Conservation (phyloP, 2,888 invertebrate species). For the Pachycephus smyrnensis region DNA sequence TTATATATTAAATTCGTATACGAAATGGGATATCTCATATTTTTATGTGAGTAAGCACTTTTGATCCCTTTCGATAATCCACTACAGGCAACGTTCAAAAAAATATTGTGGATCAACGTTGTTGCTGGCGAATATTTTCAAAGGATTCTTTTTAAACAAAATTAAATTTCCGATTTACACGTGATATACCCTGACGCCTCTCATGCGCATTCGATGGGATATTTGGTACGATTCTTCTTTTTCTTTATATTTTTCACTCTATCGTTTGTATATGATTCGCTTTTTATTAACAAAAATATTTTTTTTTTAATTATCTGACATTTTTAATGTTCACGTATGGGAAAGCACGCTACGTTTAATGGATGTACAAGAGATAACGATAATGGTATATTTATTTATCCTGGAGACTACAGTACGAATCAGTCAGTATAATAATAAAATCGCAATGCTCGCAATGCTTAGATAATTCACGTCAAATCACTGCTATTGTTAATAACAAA, state of each 20-base stretch:
- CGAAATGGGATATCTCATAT: too few relatives aligned
- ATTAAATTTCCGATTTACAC: not conserved
- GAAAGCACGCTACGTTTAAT: constrained; percentile 27
- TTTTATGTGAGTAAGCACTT: not conserved
- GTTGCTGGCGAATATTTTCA: not conserved
- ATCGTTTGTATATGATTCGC: not conserved
- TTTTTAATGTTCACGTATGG: not conserved
- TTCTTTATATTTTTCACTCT: not conserved
- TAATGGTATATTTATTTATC: constrained; percentile 41
- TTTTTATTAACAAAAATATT: not conserved
- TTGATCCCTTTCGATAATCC: not conserved
- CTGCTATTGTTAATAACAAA: not conserved
- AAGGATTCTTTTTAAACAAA: not conserved
- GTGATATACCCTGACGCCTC: not conserved
- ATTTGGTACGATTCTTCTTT: not conserved
- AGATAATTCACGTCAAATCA: not conserved
- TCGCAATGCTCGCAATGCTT: not conserved
- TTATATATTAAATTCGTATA: too few relatives aligned
- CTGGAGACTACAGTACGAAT: constrained; percentile 30
- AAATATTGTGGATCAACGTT: not conserved
- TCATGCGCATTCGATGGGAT: not conserved
- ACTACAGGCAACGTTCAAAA: not conserved
- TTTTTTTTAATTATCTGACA: not conserved
- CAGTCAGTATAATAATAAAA: not conserved
- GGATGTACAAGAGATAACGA: constrained; percentile 41